Evolutionary conservation across 2,113 vertebrate species (phyloP), one percentile per base, ranked within the genome.

Genomic region (Oxyura jamaicensis): DNA sequence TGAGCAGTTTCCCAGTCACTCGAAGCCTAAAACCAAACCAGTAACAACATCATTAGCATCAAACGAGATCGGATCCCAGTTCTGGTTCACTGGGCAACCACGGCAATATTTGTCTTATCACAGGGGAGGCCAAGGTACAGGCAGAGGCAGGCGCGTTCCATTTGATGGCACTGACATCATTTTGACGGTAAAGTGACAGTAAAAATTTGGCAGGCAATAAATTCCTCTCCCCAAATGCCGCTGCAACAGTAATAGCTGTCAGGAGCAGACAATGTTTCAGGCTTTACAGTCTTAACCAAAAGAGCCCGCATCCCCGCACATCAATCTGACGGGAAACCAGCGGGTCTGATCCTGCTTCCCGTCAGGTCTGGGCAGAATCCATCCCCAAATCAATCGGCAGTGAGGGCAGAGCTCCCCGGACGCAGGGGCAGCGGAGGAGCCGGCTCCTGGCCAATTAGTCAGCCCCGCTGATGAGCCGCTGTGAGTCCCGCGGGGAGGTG

Each of bases 101-200:
- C 29, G 48, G 42, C 81, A 92, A 68, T 7, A 68, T 60, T 7
- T 48, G 33, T 78, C 42, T 68, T 56, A 84, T 19, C 69, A 91
- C 62, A 44, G 23, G 41, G 31, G 7, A 91, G 48, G 31, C 14
- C 90, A 71, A 93, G 39, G 44, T 60, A 68, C 11, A 68, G 52
- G 68, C 48, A 58, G 48, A 78, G 73, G 55, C 62, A 89, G 50
- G 66, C n/a, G 18, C 8, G 10, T 94, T 98, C 23, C 44, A 87
- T 79, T 68, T 50, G 35, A 91, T 15, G 33, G n/a, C 80, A 86
- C 18, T 68, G 76, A 72, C 58, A 93, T 94, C 65, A 97, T 94
- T 98, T 96, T 96, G 94, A 97, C 19, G 8, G 96, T 84, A 96
- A 96, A 96, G 65, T 71, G 86, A 95, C 91, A 96, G 86, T 79